Evolutionary conservation across 2,797 vertebrate species (phyloP).

Genomic region (Ptychobarbus kaznakovi): DNA sequence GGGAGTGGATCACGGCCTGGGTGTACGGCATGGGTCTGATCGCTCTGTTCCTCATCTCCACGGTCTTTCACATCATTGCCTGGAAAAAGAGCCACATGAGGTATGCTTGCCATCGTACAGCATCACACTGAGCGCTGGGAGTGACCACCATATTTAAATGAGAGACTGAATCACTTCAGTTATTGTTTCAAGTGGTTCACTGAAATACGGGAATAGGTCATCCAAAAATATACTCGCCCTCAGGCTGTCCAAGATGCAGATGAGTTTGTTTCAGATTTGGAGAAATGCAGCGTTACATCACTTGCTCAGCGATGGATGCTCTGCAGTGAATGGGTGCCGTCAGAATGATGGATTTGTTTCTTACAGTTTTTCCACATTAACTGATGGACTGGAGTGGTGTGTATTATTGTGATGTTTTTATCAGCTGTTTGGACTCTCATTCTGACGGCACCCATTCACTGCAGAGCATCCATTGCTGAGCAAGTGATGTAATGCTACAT

Average conservation of each 20-base stretch:
- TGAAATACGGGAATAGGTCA: background rate
- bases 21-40: constrained; percentile 95
- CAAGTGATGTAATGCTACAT: background rate
- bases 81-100: constrained; percentile 99
- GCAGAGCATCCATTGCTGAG: background rate
- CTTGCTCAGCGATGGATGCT: background rate
- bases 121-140: background rate
- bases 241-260: background rate
- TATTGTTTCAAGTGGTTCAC: background rate
- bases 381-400: background rate
- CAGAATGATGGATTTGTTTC: background rate
- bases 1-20: constrained; percentile 94
- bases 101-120: constrained; percentile 67
- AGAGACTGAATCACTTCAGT: background rate
- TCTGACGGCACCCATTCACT: background rate
- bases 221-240: background rate
- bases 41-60: constrained; percentile 94
- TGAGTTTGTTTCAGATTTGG: background rate
- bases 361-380: background rate
- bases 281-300: background rate
- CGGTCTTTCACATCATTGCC: constrained; percentile 92
- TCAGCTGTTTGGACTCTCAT: background rate
- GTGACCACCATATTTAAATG: background rate
- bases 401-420: background rate
- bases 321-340: background rate